Base-by-base conservation (phyloP, 2,888 invertebrate genomes). In the Limnephilus marmoratus region DNA sequence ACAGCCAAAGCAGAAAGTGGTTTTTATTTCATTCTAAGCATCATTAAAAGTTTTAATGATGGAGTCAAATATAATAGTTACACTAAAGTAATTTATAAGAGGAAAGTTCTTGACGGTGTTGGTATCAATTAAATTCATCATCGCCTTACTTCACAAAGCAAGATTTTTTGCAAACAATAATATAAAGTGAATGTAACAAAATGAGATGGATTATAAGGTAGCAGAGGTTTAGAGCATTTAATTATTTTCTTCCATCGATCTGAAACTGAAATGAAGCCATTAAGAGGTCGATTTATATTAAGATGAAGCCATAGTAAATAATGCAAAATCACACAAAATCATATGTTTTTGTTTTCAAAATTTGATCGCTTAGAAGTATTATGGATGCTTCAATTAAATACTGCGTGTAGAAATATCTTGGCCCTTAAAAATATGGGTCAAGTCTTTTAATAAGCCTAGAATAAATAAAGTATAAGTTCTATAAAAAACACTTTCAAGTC, bases 11-110 rank as follows among this genome's bases (percentile, higher is more conserved):
- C 85, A 80, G 4, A 37, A 49, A 45, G 12, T 45, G 45, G 41
- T n/a, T 34, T 80, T 18, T 45, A 41, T 89, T 37, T 29, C n/a
- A 9, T 80, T 80, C 31, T 24, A 3, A 31, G 81, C n/a, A 80
- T 80, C 80, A n/a, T 89, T 89, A 89, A 89, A 89, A 89, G 80
- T 89, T 89, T 89, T 89, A 81, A 89, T 89, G 88, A 34, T 41
- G 41, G 37, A 89, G 81, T 89, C 88, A n/a, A 89, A 89, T 41
- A 37, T 29, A 12, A 41, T 80, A 34, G 80, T 81, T 89, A 24
- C 34, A 89, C 12, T 41, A n/a, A 80, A 81, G 37, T 81, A 41
- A 89, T 89, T 80, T 86, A 15, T 18, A 15, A 3, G 11, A 18
- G 12, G 13, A 45, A 45, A 86, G n/a, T 45, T 68, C 68, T 85